Conservation (phyloP, 1,140 invertebrate species). For the Diachasmimorpha longicaudata region DNA sequence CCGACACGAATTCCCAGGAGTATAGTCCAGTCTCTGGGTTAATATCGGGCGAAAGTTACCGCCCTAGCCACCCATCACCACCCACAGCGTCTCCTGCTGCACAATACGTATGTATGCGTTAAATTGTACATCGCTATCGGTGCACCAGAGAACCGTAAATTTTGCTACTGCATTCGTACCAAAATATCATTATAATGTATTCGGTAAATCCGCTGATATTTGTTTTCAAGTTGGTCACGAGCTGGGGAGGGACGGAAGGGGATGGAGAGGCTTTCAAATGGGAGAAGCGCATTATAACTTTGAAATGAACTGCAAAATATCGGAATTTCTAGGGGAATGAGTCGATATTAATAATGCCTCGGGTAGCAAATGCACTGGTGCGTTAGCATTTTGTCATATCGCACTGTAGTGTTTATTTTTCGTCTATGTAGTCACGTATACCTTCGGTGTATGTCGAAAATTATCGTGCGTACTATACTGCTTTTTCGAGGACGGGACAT, state of each 20-base stretch:
- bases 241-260: neutral
- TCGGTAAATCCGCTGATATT: neutral
- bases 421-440: too few relatives aligned
- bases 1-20: conserved; percentile 15
- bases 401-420: neutral
- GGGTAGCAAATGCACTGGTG: neutral
- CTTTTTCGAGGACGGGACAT: too few relatives aligned
- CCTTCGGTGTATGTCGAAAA: too few relatives aligned
- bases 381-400: neutral
- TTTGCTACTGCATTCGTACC: neutral
- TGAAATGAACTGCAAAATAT: neutral
- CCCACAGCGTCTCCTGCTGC: too few relatives aligned
- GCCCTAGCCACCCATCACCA: neutral
- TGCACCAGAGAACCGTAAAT: neutral
- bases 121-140: neutral
- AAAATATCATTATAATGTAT: conserved; percentile 5
- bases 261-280: neutral
- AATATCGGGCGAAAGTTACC: conserved; percentile 22
- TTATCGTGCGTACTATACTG: too few relatives aligned
- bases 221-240: neutral
- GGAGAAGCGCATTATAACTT: neutral
- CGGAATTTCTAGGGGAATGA: neutral
- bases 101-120: neutral
- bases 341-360: neutral
- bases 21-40: conserved; percentile 1